Evolutionary conservation across 2,113 vertebrate genomes (phyloP).

Genomic region (Pteropus alecto): DNA sequence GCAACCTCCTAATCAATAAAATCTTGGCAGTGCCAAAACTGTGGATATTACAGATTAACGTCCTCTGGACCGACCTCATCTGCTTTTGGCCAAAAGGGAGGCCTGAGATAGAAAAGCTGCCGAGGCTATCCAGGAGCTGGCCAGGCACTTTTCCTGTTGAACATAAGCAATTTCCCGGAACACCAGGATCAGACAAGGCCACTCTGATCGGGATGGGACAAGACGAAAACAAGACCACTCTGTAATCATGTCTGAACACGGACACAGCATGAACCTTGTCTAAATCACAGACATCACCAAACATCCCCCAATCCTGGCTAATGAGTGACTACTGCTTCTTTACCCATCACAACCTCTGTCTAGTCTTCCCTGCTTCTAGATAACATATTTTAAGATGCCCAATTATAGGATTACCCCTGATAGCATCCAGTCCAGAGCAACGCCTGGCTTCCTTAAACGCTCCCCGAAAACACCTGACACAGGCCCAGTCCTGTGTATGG

Average conservation of each 20-base stretch:
- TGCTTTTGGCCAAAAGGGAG: background rate
- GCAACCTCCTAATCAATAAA: background rate
- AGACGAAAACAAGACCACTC: background rate
- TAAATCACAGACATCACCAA: background rate
- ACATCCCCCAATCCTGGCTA: background rate
- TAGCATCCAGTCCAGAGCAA: background rate
- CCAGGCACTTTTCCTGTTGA: background rate
- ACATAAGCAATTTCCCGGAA: background rate
- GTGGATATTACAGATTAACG: background rate
- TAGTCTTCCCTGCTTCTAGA: background rate
- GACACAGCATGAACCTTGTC: background rate
- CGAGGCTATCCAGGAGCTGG: background rate
- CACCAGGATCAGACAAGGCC: background rate
- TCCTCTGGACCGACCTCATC: background rate
- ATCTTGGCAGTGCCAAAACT: conserved; percentile 13
- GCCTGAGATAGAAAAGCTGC: background rate
- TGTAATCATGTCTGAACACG: background rate
- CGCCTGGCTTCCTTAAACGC: background rate
- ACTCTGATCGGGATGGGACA: background rate
- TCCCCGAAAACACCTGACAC: background rate
- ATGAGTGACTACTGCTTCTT: background rate
- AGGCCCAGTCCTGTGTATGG: background rate
- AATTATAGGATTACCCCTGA: background rate
- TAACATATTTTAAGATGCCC: background rate
- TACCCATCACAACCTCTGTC: background rate